Evolutionary conservation across 2,797 vertebrate genomes (phyloP), one percentile per base, ranked within the genome.

Genomic region (Prionace glauca): DNA sequence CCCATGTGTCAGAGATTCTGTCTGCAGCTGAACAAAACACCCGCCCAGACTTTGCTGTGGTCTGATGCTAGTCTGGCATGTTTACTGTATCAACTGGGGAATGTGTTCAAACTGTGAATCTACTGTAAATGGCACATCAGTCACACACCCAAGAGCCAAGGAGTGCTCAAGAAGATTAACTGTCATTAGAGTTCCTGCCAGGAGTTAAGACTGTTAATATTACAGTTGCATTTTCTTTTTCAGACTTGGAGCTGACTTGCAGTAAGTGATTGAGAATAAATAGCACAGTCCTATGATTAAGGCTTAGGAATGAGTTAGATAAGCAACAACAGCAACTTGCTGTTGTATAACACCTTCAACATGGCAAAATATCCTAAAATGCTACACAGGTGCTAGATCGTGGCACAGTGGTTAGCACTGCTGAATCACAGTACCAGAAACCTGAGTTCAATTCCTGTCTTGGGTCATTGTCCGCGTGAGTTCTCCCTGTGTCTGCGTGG

Each of bases 61-160:
- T 41, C 32, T 24, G 62, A 67, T 11, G n/a, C 90, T 69, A 0
- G 20, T 92, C 62, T 69, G 56, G 90, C 20, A 92, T 92, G 90
- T 36, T 92, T 69, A 92, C 65, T 69, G 22, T 92, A 69, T 92
- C 90, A 69, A 67, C 41, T 92, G 62, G n/a, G n/a, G 90, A 67
- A 92, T 69, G 65, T 69, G 90, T 36, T 69, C 65, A 92, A 69
- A 69, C 62, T 92, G 90, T 69, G n/a, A 8, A 10, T 69, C 65
- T 22, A 41, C 90, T 69, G 90, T 41, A 92, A 92, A 92, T 92
- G 65, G 90, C n/a, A 41, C 65, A 92, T 92, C 62, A 92, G 62
- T 69, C 90, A 92, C 90, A 41, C 62, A 69, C 32, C 90, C 90
- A 22, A 92, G 90, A 92, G 65, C n/a, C 88, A 92, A 65, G 65